Evolutionary conservation across 2,797 vertebrate genomes (phyloP).

Genomic region (Microctenopoma steveboyesi): DNA sequence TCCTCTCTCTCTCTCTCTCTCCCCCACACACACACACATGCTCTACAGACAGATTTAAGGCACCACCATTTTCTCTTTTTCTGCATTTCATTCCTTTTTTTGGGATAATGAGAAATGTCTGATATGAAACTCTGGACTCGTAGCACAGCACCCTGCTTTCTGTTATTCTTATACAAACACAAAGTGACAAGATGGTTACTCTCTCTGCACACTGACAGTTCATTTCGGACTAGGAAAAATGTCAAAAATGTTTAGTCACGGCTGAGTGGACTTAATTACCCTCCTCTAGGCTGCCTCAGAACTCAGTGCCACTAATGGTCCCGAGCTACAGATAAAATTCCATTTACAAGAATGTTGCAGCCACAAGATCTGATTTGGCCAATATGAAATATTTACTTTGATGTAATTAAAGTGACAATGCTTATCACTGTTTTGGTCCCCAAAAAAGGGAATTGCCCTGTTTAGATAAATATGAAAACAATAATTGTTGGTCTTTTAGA

Average conservation of each 20-base stretch:
- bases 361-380: constrained; percentile 95
- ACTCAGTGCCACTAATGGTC: constrained; percentile 93
- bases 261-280: constrained; percentile 98
- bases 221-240: constrained; percentile 97
- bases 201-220: constrained; percentile 94
- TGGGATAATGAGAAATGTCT: constrained; percentile 60
- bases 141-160: constrained; percentile 79
- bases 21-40: constrained; percentile 11
- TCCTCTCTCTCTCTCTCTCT: constrained; percentile 31
- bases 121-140: constrained; percentile 71
- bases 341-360: constrained; percentile 96
- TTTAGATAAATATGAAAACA: constrained; percentile 62
- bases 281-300: constrained; percentile 90
- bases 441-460: constrained; percentile 43
- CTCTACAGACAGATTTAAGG: constrained; percentile 54
- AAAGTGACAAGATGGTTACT: constrained; percentile 95
- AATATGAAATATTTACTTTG: constrained; percentile 97
- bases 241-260: constrained; percentile 99
- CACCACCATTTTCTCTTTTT: constrained; percentile 51
- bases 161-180: constrained; percentile 87
- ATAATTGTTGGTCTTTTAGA: constrained; percentile 36
- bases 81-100: constrained; percentile 44
- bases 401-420: constrained; percentile 93
- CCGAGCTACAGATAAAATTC: constrained; percentile 96
- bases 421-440: constrained; percentile 68